Conservation (phyloP, 2,888 invertebrate genomes). For the Ferrisia virgata region DNA sequence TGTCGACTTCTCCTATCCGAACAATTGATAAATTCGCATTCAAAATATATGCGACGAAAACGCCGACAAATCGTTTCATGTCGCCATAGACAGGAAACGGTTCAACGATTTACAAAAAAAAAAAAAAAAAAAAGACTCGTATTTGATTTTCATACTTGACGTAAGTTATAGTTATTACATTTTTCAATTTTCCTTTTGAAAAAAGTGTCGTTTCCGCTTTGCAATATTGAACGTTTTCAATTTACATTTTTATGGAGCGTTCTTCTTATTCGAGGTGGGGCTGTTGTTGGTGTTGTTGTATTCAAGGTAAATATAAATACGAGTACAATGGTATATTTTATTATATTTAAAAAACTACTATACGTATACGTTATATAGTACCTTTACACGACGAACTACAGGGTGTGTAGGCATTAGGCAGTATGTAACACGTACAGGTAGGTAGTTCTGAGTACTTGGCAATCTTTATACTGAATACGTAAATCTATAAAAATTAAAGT, state of each 20-base stretch:
- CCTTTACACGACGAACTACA: background rate
- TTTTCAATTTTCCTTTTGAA: conserved; percentile 31
- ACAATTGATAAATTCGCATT: conserved; percentile 23
- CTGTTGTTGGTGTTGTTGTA: background rate
- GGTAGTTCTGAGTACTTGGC: too few species aligned
- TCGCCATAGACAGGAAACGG: conserved; percentile 30
- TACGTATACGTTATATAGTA: too few species aligned
- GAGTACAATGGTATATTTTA: background rate
- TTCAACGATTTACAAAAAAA: conserved; percentile 24
- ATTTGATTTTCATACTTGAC: conserved; percentile 39
- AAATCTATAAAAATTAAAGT: too few species aligned
- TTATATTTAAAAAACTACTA: background rate
- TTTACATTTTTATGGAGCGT: conserved; percentile 25
- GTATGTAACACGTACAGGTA: too few species aligned
- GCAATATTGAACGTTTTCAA: conserved; percentile 38
- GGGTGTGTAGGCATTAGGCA: background rate
- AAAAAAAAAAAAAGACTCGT: conserved; percentile 29
- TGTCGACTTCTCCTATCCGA: background rate
- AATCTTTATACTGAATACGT: too few species aligned
- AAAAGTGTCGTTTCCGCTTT: conserved; percentile 39
- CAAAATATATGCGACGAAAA: conserved; percentile 9
- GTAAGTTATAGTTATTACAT: conserved; percentile 37
- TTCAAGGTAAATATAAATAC: conserved; percentile 26
- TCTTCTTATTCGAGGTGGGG: background rate
- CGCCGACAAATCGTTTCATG: conserved; percentile 19